Conservation (phyloP, 2,797 vertebrate species). For the Ciconia nigra region DNA sequence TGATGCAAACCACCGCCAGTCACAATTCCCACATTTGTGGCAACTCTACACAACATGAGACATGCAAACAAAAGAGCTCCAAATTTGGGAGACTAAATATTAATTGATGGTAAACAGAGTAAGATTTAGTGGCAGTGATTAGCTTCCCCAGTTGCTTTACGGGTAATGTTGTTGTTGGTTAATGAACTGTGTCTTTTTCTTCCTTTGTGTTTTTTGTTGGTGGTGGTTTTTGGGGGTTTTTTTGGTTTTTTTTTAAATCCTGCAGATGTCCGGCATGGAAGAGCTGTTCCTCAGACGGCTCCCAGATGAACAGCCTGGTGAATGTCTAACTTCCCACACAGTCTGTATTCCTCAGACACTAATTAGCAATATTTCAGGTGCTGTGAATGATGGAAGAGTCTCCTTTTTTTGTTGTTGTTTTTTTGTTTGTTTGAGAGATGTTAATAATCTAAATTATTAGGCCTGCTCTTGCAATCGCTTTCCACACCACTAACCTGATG, state of each 20-base stretch:
- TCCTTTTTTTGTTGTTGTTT: not conserved
- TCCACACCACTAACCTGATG: not conserved
- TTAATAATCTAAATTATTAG: not conserved
- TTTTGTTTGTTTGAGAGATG: not conserved
- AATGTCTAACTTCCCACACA: conserved; percentile 51
- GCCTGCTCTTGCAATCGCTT: not conserved
- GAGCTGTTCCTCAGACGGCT: not conserved
- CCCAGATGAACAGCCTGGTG: conserved; percentile 44
- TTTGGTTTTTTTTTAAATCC: not conserved
- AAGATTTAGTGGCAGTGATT: conserved; percentile 35
- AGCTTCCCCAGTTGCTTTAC: conserved; percentile 17
- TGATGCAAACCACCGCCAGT: not conserved
- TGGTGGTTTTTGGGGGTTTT: no score
- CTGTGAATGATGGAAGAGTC: conserved; percentile 3
- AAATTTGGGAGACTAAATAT: conserved; percentile 11
- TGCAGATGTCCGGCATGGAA: conserved; percentile 14
- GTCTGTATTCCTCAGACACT: conserved; percentile 52
- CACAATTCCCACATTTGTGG: not conserved
- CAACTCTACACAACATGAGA: fast-evolving
- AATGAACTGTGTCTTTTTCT: conserved; percentile 21
- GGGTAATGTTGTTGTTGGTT: conserved; percentile 1
- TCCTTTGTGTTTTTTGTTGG: no score
- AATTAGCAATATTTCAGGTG: conserved; percentile 48
- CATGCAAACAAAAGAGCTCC: not conserved
- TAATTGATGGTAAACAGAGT: conserved; percentile 48